Evolutionary conservation across 2,888 invertebrate species (phyloP).

Genomic region (Phaonia tiefii): DNA sequence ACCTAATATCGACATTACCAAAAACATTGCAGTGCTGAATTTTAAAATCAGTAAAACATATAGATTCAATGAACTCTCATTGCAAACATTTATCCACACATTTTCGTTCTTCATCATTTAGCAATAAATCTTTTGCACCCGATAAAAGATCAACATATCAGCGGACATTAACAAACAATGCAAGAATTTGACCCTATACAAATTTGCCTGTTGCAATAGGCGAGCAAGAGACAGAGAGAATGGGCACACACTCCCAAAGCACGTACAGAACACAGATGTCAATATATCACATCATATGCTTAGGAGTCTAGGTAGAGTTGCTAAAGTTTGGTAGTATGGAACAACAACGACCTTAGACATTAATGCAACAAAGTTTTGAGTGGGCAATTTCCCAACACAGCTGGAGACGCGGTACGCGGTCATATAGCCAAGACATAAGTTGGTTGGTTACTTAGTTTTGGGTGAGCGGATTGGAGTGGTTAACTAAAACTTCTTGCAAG

Average conservation of each 20-base stretch:
- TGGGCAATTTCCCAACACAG: constrained; percentile 65
- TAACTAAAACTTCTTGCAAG: constrained; percentile 38
- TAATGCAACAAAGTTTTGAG: constrained; percentile 47
- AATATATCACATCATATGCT: constrained; percentile 53
- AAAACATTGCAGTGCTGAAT: no score
- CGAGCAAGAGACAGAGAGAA: background rate
- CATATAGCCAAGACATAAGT: background rate
- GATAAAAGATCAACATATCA: constrained; percentile 17
- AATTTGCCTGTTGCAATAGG: background rate
- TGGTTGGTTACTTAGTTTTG: constrained; percentile 4
- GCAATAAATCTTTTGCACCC: constrained; percentile 27
- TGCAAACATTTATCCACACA: background rate
- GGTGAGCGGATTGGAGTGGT: background rate
- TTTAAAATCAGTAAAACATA: no score
- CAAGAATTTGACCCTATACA: constrained; percentile 31
- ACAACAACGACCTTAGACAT: constrained; percentile 61
- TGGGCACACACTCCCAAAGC: background rate
- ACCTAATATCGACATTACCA: no score
- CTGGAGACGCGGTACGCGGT: constrained; percentile 50
- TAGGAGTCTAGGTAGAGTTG: constrained; percentile 29
- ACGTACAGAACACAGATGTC: constrained; percentile 6
- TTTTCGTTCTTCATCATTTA: background rate
- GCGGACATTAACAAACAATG: constrained; percentile 35
- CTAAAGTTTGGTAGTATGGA: constrained; percentile 32
- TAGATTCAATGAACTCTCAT: no score